Percentiles rank a stretch among this genome's conserved stretches.
These are phyloP conservation scores for Archivesica marissinica DNA, from an alignment of 1,140 invertebrate species.

Conservation along the genomic window DNA sequence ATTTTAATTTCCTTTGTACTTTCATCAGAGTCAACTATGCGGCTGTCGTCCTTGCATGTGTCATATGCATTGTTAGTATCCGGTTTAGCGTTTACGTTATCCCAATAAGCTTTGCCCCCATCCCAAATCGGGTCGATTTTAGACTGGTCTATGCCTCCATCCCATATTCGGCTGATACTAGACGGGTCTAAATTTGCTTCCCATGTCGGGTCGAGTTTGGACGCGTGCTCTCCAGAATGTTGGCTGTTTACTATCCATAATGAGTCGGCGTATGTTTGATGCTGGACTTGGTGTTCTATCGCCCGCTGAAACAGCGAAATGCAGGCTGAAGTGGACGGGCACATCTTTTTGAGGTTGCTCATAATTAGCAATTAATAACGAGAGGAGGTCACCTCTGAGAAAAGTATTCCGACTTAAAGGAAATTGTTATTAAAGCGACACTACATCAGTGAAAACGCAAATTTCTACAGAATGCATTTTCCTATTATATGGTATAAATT, in stretches of 20 bases:
- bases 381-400: no score
- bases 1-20: neutral
- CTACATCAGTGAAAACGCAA: no score
- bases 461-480: no score
- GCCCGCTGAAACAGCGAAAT: slow-evolving; percentile 37
- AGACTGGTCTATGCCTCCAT: neutral
- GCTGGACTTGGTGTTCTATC: neutral
- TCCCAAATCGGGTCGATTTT: neutral
- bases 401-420: no score
- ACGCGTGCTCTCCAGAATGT: neutral
- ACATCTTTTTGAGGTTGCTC: no score
- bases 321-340: neutral
- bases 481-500: no score
- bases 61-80: neutral
- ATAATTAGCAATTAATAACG: no score
- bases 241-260: slow-evolving; percentile 15
- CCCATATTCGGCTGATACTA: neutral
- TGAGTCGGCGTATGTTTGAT: neutral
- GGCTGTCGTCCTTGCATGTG: neutral
- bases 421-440: no score
- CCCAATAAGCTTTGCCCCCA: neutral
- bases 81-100: neutral
- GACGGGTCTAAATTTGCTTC: neutral
- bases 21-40: neutral
- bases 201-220: neutral